Evolutionary conservation across 2,888 invertebrate genomes (phyloP), one percentile per base, ranked within the genome.

Genomic region (Cinara cedri): DNA sequence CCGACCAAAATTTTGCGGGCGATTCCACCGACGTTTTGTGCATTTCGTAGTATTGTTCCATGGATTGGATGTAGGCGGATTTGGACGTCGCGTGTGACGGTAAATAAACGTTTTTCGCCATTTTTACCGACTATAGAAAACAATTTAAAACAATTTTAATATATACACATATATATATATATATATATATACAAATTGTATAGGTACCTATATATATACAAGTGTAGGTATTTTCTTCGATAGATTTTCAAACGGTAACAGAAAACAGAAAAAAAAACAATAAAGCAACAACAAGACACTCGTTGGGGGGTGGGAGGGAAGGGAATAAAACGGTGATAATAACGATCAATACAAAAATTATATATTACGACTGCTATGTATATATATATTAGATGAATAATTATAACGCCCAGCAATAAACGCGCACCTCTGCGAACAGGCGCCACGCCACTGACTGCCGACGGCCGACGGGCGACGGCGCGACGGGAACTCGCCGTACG

Each of bases 1-100:
- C 91, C 42, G 91, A 90, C 99, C 98, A 99, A 87, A 99, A 99
- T 81, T 89, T 90, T 83, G 92, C 92, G 0, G 98, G 97, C 84
- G 95, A 90, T 74, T 95, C 92, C 82, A 98, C 87, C 0, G 97
- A 97, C 84, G 91, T 89, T 84, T 92, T 89, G 86, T 98, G 92
- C 90, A 96, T 91, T 84, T 91, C 89, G 83, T 89, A 88, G 86
- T 98, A 98, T 84, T 94, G 90, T 34, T 90, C 89, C 86, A 93
- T 88, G 81, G 90, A 90, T 72, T 89, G 89, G 84, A 94, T 89
- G 86, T 92, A 88, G 44, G 91, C 89, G 84, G 88, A 88, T 82
- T 87, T 88, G 76, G 88, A 87, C 21, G 90, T 85, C 66, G 87
- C 87, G 83, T 88, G 84, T 85, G 90, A 87, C 62, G 91, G 91